phyloP scores from a whole-genome alignment of 2,113 vertebrate species.

The Sphyrna mokarran region DNA sequence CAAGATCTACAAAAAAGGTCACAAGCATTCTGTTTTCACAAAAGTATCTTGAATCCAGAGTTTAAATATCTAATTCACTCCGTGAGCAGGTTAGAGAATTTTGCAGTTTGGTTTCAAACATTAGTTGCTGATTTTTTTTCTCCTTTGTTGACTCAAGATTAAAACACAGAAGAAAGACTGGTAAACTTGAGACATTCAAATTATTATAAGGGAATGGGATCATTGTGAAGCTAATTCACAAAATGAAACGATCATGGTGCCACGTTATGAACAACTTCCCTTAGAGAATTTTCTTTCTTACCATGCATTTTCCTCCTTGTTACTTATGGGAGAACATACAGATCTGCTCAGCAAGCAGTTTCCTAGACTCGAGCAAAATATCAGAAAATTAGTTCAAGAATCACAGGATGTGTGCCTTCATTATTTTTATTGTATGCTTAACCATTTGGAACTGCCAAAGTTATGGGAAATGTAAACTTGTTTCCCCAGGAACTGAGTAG shows the following conservation, averaged over 20 bases:
- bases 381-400: background rate
- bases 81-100: background rate
- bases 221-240: too few species aligned
- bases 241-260: background rate
- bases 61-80: background rate
- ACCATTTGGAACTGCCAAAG: background rate
- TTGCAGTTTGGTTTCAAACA: background rate
- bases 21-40: background rate
- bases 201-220: background rate
- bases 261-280: background rate
- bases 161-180: background rate
- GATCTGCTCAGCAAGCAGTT: background rate
- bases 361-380: background rate
- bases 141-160: background rate
- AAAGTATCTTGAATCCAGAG: background rate
- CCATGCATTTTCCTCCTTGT: background rate
- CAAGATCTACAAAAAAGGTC: background rate
- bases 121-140: too few species aligned
- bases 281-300: background rate
- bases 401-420: background rate
- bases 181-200: background rate
- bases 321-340: background rate
- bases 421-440: background rate
- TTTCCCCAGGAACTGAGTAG: background rate
- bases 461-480: background rate